These are phyloP conservation scores for Melanostoma scalare DNA, from an alignment of 2,888 invertebrate species.

Conservation along the genomic window DNA sequence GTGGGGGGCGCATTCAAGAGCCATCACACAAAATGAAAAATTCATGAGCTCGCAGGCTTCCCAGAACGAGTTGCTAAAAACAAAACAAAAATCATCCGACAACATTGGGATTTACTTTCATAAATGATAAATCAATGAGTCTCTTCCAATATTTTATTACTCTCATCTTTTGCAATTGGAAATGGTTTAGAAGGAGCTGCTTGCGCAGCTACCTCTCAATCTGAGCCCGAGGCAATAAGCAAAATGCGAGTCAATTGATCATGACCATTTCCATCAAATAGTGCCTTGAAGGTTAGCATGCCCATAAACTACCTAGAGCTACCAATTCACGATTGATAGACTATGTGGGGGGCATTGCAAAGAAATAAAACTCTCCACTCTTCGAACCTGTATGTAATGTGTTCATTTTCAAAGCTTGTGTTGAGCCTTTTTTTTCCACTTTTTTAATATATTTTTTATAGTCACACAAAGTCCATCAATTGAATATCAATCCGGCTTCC, in stretches of 20 bases:
- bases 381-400: background rate
- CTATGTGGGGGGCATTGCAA: background rate
- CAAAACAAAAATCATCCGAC: conserved; percentile 1
- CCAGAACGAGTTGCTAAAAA: conserved; percentile 16
- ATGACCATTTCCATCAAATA: conserved; percentile 31
- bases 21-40: conserved; percentile 42
- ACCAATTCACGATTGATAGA: background rate
- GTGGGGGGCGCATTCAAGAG: conserved; percentile 22
- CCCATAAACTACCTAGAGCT: conserved; percentile 22
- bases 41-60: conserved; percentile 42
- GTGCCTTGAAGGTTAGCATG: conserved; percentile 24
- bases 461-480: conserved; percentile 36
- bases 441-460: conserved; percentile 2
- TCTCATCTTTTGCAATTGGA: conserved; percentile 8
- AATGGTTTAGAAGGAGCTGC: conserved; percentile 5
- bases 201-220: conserved; percentile 16
- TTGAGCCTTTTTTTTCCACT: background rate
- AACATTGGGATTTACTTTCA: conserved; percentile 58
- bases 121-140: conserved; percentile 59
- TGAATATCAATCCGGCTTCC: conserved; percentile 41
- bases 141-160: conserved; percentile 18
- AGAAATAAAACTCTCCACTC: conserved; percentile 20
- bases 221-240: conserved; percentile 10
- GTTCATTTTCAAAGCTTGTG: conserved; percentile 22
- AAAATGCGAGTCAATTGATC: conserved; percentile 51